Conservation (phyloP, 2,113 vertebrate species). For the Epinephelus moara region DNA sequence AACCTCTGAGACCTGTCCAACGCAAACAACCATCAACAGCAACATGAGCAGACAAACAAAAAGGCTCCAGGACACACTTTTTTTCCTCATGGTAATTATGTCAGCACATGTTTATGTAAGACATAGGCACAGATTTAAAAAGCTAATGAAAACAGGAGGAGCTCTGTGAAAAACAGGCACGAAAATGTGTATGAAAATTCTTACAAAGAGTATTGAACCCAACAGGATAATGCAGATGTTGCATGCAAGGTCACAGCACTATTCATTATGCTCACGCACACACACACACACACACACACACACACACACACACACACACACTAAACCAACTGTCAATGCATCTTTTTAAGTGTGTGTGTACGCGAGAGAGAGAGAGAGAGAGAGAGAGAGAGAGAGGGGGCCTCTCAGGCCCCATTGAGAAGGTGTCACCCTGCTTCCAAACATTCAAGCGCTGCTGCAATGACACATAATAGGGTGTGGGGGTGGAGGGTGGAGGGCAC, state of each 20-base stretch:
- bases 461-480: constrained; percentile 56
- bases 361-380: background rate
- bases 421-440: constrained; percentile 66
- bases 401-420: constrained; percentile 62
- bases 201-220: background rate
- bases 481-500: constrained; percentile 17
- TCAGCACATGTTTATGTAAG: constrained; percentile 9
- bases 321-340: constrained; percentile 32
- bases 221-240: constrained; percentile 42
- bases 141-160: background rate
- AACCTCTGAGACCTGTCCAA: constrained; percentile 8
- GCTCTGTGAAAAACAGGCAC: background rate
- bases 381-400: constrained; percentile 8
- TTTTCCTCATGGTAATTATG: background rate
- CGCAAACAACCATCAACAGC: constrained; percentile 12
- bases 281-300: constrained; percentile 18
- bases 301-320: constrained; percentile 13
- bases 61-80: background rate
- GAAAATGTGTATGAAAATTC: constrained; percentile 10
- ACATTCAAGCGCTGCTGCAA: constrained; percentile 60
- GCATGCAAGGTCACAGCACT: constrained; percentile 48
- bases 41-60: background rate
- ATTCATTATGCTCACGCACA: constrained; percentile 32
- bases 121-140: background rate
- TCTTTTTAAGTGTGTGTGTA: constrained; percentile 13